phyloP scores from a whole-genome alignment of 2,888 invertebrate species.

The Agrotis clavis region DNA sequence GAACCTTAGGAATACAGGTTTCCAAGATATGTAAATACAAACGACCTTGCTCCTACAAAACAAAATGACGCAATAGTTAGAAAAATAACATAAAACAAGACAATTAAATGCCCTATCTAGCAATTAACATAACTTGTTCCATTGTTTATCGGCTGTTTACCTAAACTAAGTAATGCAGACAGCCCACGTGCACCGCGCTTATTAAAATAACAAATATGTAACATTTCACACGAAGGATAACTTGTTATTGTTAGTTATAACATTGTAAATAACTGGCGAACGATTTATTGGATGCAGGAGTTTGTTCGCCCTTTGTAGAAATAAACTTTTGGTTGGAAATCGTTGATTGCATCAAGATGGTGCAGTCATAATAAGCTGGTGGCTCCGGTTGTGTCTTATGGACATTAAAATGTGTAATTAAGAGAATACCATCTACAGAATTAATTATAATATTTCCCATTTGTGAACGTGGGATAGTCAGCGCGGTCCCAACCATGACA shows the following conservation, averaged over 20 bases:
- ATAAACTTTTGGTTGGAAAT: conserved; percentile 29
- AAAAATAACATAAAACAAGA: conserved; percentile 33
- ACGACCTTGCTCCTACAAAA: conserved; percentile 35
- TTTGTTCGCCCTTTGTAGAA: conserved; percentile 33
- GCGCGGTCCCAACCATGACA: too few species aligned
- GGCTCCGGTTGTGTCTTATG: not conserved
- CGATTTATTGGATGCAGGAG: conserved; percentile 45
- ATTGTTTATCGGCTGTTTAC: conserved; percentile 26
- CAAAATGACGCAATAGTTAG: conserved; percentile 38
- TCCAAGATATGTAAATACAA: conserved; percentile 5
- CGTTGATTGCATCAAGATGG: conserved; percentile 50
- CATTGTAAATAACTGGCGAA: conserved; percentile 49
- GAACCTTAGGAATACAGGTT: not conserved
- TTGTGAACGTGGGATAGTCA: not conserved
- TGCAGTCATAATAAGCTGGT: conserved; percentile 20
- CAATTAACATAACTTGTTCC: conserved; percentile 44
- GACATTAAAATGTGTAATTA: not conserved
- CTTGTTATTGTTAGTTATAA: conserved; percentile 52
- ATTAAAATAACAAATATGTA: conserved; percentile 51
- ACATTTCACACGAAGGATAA: conserved; percentile 48
- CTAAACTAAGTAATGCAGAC: conserved; percentile 4
- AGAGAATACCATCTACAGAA: too few species aligned
- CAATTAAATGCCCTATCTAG: conserved; percentile 35
- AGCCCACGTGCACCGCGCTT: conserved; percentile 42
- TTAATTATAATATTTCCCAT: too few species aligned